These are phyloP conservation scores for Cydia splendana DNA, from an alignment of 1,140 invertebrate genomes.

Conservation along the genomic window DNA sequence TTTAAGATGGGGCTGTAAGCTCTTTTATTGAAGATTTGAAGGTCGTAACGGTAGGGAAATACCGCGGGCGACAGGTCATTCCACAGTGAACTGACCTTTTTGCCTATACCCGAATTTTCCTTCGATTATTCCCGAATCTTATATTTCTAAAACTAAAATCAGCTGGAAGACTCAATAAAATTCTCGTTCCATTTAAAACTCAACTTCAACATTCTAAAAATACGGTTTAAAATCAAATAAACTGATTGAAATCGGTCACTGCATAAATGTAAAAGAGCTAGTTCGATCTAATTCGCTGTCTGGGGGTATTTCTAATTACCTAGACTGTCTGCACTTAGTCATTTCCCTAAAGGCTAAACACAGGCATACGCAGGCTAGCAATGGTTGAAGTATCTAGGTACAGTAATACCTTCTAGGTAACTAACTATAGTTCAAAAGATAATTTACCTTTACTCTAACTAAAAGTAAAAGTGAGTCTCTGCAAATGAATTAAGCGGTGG, in stretches of 20 bases:
- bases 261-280: slow-evolving; percentile 8
- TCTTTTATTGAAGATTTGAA: no score
- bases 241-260: background rate
- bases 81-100: no score
- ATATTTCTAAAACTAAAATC: background rate
- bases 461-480: no score
- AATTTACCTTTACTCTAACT: no score
- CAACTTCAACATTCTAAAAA: background rate
- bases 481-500: no score
- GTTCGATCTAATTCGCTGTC: background rate
- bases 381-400: background rate
- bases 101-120: no score
- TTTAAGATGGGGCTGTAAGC: no score
- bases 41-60: no score
- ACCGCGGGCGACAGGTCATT: no score
- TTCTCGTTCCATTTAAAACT: background rate
- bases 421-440: background rate
- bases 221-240: background rate
- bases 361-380: background rate
- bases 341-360: slow-evolving; percentile 5
- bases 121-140: no score
- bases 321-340: background rate
- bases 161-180: background rate
- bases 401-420: no score
- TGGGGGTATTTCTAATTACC: background rate